Evolutionary conservation across 2,797 vertebrate species (phyloP), one percentile per base, ranked within the genome.

Genomic region (Brotula barbata): DNA sequence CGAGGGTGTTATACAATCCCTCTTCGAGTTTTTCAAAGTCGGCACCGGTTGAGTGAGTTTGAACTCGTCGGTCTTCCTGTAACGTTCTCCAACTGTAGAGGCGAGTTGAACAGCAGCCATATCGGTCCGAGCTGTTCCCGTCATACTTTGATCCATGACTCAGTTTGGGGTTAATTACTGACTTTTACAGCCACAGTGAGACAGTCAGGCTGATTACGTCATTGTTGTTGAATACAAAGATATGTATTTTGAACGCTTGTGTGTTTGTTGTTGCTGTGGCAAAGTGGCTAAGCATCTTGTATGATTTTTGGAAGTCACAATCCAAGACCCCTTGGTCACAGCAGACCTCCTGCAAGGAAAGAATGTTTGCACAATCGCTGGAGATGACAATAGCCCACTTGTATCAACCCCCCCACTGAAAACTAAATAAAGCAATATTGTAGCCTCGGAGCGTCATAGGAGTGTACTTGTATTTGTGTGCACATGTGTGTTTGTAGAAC

Each of bases 81-180:
- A 12, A 33, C 22, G 15, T 10, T 37, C 43, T 22, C 6, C 34
- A 15, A 23, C 20, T 25, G 12, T 17, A 19, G 19, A 25, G 22
- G 40, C 3, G 41, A 5, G 33, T 49, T 54, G 49, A 77, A 43
- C 7, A 17, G 47, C 25, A 50, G 28, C 45, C 17, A 13, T n/a
- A 15, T 19, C 22, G 25, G 39, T 16, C 6, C 19, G 6, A 60
- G 31, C 57, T 66, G 64, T 67, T 75, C 68, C 61, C 56, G 53
- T 42, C 23, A 25, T 16, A 54, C 50, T 43, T 51, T 47, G 31
- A 62, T 41, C 37, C 39, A 53, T 52, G 53, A 64, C 37, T 72
- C 52, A 66, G 57, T 54, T 40, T 39, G 21, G 31, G 68, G 53
- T 60, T 75, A 72, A 80, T 53, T 37, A 54, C 55, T 71, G 55